phyloP scores from a whole-genome alignment of 2,113 vertebrate genomes.

The Pelusios castaneus region DNA sequence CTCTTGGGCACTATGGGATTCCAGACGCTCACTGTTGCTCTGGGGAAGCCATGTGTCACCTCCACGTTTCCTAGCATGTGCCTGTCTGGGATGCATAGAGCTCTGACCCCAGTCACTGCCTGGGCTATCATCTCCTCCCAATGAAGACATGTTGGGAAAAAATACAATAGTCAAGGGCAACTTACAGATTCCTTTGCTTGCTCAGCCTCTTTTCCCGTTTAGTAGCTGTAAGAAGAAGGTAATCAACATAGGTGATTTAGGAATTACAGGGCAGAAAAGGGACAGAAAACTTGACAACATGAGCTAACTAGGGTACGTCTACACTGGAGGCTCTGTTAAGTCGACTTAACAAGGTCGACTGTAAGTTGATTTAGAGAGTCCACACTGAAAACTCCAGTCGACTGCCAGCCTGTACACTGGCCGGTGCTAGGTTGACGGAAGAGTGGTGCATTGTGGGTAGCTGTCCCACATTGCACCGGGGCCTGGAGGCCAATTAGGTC shows the following conservation, averaged over 20 bases:
- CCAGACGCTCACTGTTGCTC: background rate
- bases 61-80: background rate
- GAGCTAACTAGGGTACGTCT: too few relatives aligned
- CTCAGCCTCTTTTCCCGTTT: slow-evolving; percentile 24
- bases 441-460: too few relatives aligned
- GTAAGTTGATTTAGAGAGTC: too few relatives aligned
- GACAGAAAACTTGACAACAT: background rate
- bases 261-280: background rate
- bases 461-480: too few relatives aligned
- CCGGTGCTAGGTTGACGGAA: too few relatives aligned
- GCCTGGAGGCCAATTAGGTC: too few relatives aligned
- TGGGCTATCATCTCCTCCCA: background rate
- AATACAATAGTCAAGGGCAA: accelerated
- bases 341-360: too few relatives aligned
- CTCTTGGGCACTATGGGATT: background rate
- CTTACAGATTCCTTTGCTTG: slow-evolving; percentile 67
- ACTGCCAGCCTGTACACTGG: too few relatives aligned
- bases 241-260: background rate
- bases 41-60: background rate
- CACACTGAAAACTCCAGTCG: too few relatives aligned
- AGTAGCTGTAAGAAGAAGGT: slow-evolving; percentile 46
- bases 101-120: background rate
- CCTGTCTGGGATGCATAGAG: background rate
- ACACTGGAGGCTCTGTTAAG: too few relatives aligned
- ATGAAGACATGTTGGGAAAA: accelerated